phyloP scores from a whole-genome alignment of 2,113 vertebrate species.

The Pterocles burchelli region DNA sequence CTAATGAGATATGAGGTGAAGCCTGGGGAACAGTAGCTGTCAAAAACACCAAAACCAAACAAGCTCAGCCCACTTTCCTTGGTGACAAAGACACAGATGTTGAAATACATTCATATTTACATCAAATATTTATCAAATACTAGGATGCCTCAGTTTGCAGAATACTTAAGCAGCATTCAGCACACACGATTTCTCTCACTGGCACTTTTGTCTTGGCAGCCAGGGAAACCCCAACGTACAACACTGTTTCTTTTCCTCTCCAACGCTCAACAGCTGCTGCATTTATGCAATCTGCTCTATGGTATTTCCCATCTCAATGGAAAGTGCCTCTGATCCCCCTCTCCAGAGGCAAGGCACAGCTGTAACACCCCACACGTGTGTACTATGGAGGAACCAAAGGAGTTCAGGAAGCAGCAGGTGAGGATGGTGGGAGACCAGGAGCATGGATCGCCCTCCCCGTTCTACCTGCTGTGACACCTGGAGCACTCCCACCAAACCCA shows the following conservation, averaged over 20 bases:
- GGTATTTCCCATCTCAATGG: not conserved
- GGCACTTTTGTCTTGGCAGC: not conserved
- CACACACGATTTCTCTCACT: conserved; percentile 1
- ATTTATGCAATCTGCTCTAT: not conserved
- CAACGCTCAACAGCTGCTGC: not conserved
- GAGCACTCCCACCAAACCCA: not conserved
- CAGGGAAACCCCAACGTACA: not conserved
- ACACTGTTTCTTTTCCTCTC: not conserved
- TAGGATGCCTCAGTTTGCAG: conserved; percentile 2
- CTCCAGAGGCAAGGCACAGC: not conserved
- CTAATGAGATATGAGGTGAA: not conserved
- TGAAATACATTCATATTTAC: not conserved
- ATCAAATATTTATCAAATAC: not conserved
- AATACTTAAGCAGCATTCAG: not conserved
- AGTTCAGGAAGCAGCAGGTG: not conserved
- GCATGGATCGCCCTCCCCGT: accelerated
- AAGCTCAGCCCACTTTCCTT: not conserved
- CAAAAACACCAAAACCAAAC: not conserved
- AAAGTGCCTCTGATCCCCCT: not conserved
- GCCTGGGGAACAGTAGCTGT: not conserved
- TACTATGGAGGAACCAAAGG: accelerated
- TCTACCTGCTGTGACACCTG: accelerated
- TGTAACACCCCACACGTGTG: accelerated
- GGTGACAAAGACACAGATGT: not conserved
- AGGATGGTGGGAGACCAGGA: not conserved